phyloP scores from a whole-genome alignment of 2,888 invertebrate genomes.

The Anoplius nigerrimus region DNA sequence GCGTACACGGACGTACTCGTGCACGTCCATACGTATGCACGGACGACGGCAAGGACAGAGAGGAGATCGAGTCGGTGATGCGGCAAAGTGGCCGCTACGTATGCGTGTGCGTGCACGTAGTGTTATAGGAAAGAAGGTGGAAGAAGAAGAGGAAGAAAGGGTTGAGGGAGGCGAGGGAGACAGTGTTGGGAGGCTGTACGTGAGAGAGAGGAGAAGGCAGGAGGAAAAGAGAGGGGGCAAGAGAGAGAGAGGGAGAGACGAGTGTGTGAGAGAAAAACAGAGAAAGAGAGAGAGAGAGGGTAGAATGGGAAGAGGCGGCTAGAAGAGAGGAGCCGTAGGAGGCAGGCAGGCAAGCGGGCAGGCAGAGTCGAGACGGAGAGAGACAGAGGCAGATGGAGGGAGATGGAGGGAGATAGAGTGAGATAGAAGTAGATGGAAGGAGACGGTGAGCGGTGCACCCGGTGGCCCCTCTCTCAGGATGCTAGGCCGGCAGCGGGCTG shows the following conservation, averaged over 20 bases:
- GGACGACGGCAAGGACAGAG: slow-evolving; percentile 36
- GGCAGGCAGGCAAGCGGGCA: not conserved
- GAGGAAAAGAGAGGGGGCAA: slow-evolving; percentile 3
- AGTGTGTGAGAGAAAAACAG: slow-evolving; percentile 27
- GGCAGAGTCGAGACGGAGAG: not conserved
- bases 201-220: not conserved
- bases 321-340: slow-evolving; percentile 35
- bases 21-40: not conserved
- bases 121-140: slow-evolving; percentile 16
- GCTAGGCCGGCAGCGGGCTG: not conserved
- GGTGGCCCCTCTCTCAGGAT: too few species aligned
- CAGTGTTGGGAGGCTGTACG: not conserved
- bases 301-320: too few species aligned
- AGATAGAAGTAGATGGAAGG: slow-evolving; percentile 16
- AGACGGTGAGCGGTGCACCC: not conserved
- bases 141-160: slow-evolving; percentile 15
- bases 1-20: not conserved
- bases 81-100: slow-evolving; percentile 5
- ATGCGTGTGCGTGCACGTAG: slow-evolving; percentile 11
- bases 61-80: slow-evolving; percentile 15
- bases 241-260: slow-evolving; percentile 14
- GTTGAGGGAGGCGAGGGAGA: too few species aligned
- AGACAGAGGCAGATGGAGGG: not conserved
- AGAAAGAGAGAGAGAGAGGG: slow-evolving; percentile 23
- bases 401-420: slow-evolving; percentile 4